A percentile compares a stretch with the other conserved stretches of the same genome.
phyloP scores from a whole-genome alignment of 2,113 vertebrate species.

The Eudyptes chrysolophus region DNA sequence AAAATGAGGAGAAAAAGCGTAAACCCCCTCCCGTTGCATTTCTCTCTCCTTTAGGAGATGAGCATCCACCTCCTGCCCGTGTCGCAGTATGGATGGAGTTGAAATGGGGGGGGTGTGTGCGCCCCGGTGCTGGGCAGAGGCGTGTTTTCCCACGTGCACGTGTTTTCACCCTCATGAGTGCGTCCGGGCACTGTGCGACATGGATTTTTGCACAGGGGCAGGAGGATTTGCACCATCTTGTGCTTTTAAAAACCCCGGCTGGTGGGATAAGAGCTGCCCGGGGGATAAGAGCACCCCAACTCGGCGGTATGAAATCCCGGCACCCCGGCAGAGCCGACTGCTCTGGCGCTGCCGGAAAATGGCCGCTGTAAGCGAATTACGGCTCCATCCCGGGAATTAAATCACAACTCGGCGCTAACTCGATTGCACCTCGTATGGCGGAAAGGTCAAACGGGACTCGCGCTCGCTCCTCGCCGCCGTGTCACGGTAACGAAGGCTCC shows the following conservation, averaged over 20 bases:
- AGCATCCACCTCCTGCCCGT: neutral
- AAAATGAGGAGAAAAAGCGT: neutral
- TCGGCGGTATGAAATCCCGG: accelerated
- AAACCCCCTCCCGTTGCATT: neutral
- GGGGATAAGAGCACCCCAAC: no score
- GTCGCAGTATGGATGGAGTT: accelerated
- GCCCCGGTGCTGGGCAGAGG: neutral
- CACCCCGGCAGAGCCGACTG: neutral
- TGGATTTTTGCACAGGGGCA: accelerated
- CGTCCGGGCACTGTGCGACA: accelerated
- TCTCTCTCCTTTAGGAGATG: neutral
- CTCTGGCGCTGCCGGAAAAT: neutral
- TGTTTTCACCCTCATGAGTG: neutral
- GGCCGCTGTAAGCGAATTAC: constrained; percentile 57
- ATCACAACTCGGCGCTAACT: constrained; percentile 64
- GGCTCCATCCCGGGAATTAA: constrained; percentile 70
- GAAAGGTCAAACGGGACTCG: constrained; percentile 65
- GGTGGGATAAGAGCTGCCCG: neutral
- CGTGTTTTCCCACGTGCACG: neutral
- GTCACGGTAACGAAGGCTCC: neutral
- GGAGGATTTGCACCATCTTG: neutral
- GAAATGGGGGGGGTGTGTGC: accelerated
- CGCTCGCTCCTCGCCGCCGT: neutral
- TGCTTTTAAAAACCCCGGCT: accelerated
- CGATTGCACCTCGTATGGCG: constrained; percentile 39